These are phyloP conservation scores for Microtus montanus DNA, from an alignment of 2,113 vertebrate genomes.

Conservation along the genomic window DNA sequence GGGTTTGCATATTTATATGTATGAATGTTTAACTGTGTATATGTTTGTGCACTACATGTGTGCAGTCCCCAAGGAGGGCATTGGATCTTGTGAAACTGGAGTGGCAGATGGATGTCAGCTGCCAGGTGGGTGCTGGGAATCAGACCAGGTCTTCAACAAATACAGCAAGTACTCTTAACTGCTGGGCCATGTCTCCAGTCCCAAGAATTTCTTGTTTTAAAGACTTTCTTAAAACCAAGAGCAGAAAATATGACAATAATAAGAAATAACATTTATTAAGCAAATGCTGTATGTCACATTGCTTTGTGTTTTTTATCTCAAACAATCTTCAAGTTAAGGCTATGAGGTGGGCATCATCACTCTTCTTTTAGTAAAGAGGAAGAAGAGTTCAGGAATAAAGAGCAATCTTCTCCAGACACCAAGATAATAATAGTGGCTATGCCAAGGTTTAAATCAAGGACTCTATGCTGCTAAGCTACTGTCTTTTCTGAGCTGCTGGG, in stretches of 20 bases:
- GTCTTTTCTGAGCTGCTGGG: neutral
- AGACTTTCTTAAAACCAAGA: neutral
- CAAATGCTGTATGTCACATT: neutral
- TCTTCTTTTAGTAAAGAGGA: neutral
- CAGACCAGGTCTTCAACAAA: neutral
- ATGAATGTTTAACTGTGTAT: neutral
- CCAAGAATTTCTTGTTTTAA: neutral
- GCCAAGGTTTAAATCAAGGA: conserved; percentile 19
- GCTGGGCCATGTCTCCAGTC: neutral
- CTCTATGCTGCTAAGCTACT: neutral
- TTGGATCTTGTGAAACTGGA: neutral
- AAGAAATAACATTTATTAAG: conserved; percentile 16
- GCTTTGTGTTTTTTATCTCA: conserved; percentile 23
- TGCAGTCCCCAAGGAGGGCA: neutral
- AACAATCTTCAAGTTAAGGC: neutral
- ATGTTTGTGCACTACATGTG: neutral
- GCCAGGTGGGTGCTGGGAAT: neutral
- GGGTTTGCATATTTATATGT: conserved; percentile 1
- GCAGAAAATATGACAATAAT: neutral
- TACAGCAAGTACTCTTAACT: neutral
- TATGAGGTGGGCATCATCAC: neutral
- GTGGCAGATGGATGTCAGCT: neutral
- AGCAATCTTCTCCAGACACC: conserved; percentile 1
- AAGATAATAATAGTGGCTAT: conserved; percentile 18
- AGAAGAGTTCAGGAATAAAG: neutral